Evolutionary conservation across 2,888 invertebrate genomes (phyloP).

Genomic region (Liposcelis brunnea): DNA sequence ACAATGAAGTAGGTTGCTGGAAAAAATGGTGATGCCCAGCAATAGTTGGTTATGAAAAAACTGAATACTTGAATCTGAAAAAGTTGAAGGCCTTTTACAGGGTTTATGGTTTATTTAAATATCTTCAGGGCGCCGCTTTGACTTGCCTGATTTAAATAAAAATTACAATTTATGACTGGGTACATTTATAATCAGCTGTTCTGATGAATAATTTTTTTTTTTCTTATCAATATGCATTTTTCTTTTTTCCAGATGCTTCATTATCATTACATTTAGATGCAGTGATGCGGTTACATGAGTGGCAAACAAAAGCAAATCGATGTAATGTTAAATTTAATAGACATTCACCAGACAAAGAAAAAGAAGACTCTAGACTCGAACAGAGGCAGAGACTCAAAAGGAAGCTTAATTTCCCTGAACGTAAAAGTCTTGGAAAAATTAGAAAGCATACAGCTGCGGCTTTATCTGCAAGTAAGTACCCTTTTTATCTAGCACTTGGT

Average conservation of each 20-base stretch:
- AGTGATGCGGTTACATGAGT: constrained; percentile 56
- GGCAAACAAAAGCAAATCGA: constrained; percentile 51
- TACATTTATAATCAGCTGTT: background rate
- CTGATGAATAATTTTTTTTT: too few relatives aligned
- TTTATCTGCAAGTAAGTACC: constrained; percentile 19
- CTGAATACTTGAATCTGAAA: too few relatives aligned
- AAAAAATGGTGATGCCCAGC: too few relatives aligned
- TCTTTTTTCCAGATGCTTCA: constrained; percentile 38
- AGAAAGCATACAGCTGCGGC: constrained; percentile 12
- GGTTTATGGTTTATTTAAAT: too few relatives aligned
- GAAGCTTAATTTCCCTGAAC: constrained; percentile 12
- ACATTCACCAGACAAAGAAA: constrained; percentile 23
- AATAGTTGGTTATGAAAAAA: too few relatives aligned
- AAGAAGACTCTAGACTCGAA: constrained; percentile 28
- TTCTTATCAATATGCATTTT: too few relatives aligned
- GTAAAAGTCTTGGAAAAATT: constrained; percentile 8
- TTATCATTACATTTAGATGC: constrained; percentile 51
- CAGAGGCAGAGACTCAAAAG: constrained; percentile 27
- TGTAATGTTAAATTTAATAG: constrained; percentile 16
- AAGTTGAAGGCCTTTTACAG: too few relatives aligned
- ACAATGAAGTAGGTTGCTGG: too few relatives aligned
- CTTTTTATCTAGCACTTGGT: too few relatives aligned
- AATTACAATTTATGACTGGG: background rate
- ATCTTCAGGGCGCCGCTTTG: too few relatives aligned
- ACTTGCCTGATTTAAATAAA: too few relatives aligned